phyloP scores from a whole-genome alignment of 2,113 vertebrate genomes.

The Plecotus auritus region DNA sequence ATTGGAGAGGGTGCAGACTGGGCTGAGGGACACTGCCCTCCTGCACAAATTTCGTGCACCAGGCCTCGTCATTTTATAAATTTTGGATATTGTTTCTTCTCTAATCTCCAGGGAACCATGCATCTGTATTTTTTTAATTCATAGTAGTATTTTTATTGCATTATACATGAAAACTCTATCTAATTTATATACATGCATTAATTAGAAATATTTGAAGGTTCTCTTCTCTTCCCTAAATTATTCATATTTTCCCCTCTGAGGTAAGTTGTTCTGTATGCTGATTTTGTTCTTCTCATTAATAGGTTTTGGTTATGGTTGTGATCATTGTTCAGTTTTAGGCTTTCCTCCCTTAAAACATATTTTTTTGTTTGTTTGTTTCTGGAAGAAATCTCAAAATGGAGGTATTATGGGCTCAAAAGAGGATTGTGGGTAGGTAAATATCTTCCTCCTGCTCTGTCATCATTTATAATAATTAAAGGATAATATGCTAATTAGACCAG shows the following conservation, averaged over 20 bases:
- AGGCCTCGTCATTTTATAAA: not conserved
- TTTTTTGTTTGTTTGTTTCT: not conserved
- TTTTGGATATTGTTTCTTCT: not conserved
- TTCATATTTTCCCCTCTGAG: not conserved
- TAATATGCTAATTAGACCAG: too few relatives aligned
- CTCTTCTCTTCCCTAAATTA: not conserved
- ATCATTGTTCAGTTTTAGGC: not conserved
- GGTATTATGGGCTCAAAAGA: not conserved
- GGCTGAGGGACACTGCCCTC: too few relatives aligned
- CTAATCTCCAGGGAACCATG: not conserved
- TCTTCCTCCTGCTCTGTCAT: not conserved
- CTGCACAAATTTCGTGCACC: too few relatives aligned
- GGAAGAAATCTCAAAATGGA: not conserved
- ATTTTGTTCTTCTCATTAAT: not conserved
- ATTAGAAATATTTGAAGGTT: not conserved
- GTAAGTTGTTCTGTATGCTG: not conserved
- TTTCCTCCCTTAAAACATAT: not conserved
- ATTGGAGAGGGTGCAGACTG: too few relatives aligned
- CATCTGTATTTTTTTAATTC: not conserved
- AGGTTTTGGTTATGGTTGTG: not conserved
- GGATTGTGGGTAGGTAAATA: not conserved
- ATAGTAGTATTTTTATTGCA: not conserved
- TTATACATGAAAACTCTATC: not conserved
- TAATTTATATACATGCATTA: not conserved
- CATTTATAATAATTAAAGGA: too few relatives aligned